A percentile compares a stretch with the other conserved stretches of the same genome.
phyloP scores from a whole-genome alignment of 1,140 invertebrate genomes.

The Berghia stephanieae region DNA sequence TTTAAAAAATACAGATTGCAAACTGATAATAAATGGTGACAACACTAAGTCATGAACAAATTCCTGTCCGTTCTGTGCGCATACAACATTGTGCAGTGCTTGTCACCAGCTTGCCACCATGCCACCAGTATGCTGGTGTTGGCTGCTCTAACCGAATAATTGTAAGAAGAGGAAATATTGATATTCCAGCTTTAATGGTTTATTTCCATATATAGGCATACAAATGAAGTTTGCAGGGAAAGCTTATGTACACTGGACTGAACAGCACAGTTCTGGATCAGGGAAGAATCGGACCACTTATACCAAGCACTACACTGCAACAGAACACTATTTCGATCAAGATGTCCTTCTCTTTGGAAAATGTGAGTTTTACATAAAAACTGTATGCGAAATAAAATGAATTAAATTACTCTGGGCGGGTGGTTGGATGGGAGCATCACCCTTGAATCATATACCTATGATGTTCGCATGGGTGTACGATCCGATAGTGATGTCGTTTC shows the following conservation, averaged over 20 bases:
- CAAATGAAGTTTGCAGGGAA: slow-evolving; percentile 44
- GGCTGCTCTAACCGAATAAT: too few relatives aligned
- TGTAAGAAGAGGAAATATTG: too few relatives aligned
- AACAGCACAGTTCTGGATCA: slow-evolving; percentile 42
- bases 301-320: slow-evolving; percentile 43
- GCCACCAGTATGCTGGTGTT: background rate
- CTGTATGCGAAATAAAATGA: too few relatives aligned
- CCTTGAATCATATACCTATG: too few relatives aligned
- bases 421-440: too few relatives aligned
- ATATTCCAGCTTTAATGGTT: background rate
- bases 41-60: too few relatives aligned
- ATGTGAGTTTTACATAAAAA: too few relatives aligned
- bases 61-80: background rate
- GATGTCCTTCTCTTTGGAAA: slow-evolving; percentile 46
- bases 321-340: slow-evolving; percentile 50
- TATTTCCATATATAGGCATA: slow-evolving; percentile 43
- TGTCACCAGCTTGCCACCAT: background rate
- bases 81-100: background rate
- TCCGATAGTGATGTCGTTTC: background rate
- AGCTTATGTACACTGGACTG: slow-evolving; percentile 55
- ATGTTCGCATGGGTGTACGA: background rate
- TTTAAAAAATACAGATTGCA: too few relatives aligned
- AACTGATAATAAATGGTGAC: too few relatives aligned
- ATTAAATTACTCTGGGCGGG: too few relatives aligned
- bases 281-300: slow-evolving; percentile 43